Evolutionary conservation across 2,113 vertebrate species (phyloP), one percentile per base, ranked within the genome.

Genomic region (Columba janthina): DNA sequence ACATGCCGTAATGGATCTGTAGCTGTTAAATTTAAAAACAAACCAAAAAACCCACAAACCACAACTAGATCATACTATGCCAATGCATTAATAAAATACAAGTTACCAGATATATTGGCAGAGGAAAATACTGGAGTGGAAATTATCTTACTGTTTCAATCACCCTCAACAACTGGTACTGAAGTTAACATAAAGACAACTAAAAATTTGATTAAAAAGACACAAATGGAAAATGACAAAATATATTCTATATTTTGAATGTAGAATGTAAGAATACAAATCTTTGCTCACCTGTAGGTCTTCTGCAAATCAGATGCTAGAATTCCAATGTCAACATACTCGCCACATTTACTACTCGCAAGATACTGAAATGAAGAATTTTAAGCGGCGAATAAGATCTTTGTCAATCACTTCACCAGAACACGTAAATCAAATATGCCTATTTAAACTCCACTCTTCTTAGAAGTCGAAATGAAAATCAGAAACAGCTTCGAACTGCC

Each of bases 301-400:
- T 96, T 98, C 89, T 99, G 99, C 61, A 99, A 98, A 40, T 99
- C 98, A 50, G 97, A 94, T 8, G 99, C 98, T 96, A 99, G 95
- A 53, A 96, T 73, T 42, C 96, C 96, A 29, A 98, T 96, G 94
- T 99, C 99, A 90, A 99, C 99, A 80, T 98, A 99, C 32, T 98
- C 94, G 40, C 97, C 98, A 91, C 84, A 98, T 88, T 96, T 98
- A 58, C 98, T 98, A 25, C 97, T 98, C 80, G 90, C 93, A 86
- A 99, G 96, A 88, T 99, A 99, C 99, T 99, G 94, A 89, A 98
- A 98, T 14, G 66, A 71, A 95, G 92, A 96, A 96, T 29, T 83
- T 40, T 5, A 89, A 64, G 85, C 65, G 74, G 29, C 3, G 2
- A 95, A 82, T 50, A 71, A 91, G 88, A 92, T n/a, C 36, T 29